These are phyloP conservation scores for Nerophis ophidion DNA, from an alignment of 2,113 vertebrate genomes.

Conservation along the genomic window DNA sequence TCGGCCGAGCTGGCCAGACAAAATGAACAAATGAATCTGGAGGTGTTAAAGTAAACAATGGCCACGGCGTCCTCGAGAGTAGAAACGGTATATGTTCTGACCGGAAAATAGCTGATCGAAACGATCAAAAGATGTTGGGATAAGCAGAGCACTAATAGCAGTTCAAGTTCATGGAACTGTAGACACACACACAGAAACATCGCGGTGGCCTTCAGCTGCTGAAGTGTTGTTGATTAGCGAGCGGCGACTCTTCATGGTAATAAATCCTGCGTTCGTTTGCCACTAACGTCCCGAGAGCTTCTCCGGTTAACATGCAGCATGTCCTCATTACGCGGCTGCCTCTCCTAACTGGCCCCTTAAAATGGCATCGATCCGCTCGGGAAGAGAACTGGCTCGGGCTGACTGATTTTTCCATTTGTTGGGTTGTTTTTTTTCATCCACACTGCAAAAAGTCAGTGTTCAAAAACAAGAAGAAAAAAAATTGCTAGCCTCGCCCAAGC, in stretches of 20 bases:
- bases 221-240: slow-evolving; percentile 31
- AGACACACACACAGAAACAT: background rate
- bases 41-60: background rate
- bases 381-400: slow-evolving; percentile 40
- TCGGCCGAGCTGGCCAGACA: slow-evolving; percentile 1
- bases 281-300: slow-evolving; percentile 26
- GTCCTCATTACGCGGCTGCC: slow-evolving; percentile 33
- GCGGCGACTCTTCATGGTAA: slow-evolving; percentile 15
- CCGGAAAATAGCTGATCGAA: background rate
- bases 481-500: no score
- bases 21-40: background rate
- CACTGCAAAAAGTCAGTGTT: no score
- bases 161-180: background rate
- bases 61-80: no score
- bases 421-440: background rate
- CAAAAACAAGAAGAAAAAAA: no score
- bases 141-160: background rate
- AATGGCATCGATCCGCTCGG: slow-evolving; percentile 48
- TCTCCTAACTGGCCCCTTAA: slow-evolving; percentile 47
- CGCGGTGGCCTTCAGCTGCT: background rate
- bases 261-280: slow-evolving; percentile 29
- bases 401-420: slow-evolving; percentile 46
- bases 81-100: background rate
- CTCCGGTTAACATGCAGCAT: slow-evolving; percentile 40
- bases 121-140: no score